These are phyloP conservation scores for Syngnathus acus DNA, from an alignment of 2,797 vertebrate species.

Conservation along the genomic window DNA sequence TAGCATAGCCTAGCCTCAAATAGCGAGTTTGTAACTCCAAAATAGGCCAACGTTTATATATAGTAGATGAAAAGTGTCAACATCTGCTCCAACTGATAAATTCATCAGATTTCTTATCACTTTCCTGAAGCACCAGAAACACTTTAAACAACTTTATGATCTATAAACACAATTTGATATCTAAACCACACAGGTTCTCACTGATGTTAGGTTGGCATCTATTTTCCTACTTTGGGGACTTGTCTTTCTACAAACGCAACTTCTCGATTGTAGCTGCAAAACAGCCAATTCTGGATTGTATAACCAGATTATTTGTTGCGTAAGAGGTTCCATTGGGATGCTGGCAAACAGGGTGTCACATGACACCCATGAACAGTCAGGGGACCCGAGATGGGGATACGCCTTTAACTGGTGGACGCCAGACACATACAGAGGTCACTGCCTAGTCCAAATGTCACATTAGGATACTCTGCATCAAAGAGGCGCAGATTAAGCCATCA, in stretches of 20 bases:
- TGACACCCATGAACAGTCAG: conserved; percentile 14
- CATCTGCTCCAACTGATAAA: neutral
- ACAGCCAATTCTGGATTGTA: conserved; percentile 34
- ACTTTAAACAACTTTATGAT: neutral
- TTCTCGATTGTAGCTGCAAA: neutral
- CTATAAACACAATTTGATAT: neutral
- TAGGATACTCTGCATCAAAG: conserved; percentile 18
- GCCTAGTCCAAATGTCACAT: conserved; percentile 45
- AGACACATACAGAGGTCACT: conserved; percentile 28
- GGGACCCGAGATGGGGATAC: conserved; percentile 12
- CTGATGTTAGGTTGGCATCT: neutral
- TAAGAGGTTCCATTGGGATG: conserved; percentile 26
- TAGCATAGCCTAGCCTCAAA: neutral
- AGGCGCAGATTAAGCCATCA: conserved; percentile 47
- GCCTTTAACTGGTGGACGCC: too few species aligned
- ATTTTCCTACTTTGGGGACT: neutral
- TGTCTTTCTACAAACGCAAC: conserved; percentile 1
- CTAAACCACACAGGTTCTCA: neutral
- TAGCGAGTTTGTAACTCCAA: neutral
- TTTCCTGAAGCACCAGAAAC: neutral
- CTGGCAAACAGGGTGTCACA: conserved; percentile 18
- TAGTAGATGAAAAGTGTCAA: neutral
- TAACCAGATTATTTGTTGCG: conserved; percentile 52
- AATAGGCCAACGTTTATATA: neutral
- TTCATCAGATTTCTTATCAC: neutral